phyloP scores from a whole-genome alignment of 2,797 vertebrate genomes.

The Rhynchotus rufescens region DNA sequence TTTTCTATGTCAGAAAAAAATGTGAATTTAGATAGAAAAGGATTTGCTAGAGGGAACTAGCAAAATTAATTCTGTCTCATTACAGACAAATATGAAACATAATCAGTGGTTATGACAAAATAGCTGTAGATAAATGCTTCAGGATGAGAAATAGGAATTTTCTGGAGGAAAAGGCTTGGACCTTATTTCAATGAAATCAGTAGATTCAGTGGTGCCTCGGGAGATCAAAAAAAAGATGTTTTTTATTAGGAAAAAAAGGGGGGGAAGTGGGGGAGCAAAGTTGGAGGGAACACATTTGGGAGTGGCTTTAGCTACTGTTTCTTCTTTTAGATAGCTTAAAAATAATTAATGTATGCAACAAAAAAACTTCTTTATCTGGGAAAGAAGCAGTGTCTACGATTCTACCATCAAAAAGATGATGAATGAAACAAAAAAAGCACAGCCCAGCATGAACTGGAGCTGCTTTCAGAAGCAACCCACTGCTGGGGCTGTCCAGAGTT shows the following conservation, averaged over 20 bases:
- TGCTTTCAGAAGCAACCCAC: background rate
- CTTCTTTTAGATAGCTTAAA: background rate
- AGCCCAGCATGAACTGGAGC: background rate
- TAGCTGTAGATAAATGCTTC: background rate
- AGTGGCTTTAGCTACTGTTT: background rate
- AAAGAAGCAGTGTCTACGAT: background rate
- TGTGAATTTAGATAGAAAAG: background rate
- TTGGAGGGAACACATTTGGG: background rate
- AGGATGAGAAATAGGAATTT: background rate
- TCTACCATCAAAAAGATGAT: background rate
- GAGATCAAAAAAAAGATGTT: background rate
- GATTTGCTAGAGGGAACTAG: background rate
- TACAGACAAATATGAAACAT: background rate
- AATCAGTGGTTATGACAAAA: background rate
- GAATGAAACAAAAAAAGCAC: background rate
- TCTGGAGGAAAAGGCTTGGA: background rate
- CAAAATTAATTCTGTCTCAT: background rate
- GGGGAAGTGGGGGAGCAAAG: too few relatives aligned
- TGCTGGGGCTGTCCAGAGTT: fast-evolving
- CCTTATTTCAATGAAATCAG: background rate
- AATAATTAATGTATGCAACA: too few relatives aligned
- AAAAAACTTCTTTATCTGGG: background rate
- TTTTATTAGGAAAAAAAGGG: background rate
- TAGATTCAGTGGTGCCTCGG: background rate
- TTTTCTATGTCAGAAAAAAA: background rate